Evolutionary conservation across 2,797 vertebrate species (phyloP), one percentile per base, ranked within the genome.

Genomic region (Microtus agrestis): DNA sequence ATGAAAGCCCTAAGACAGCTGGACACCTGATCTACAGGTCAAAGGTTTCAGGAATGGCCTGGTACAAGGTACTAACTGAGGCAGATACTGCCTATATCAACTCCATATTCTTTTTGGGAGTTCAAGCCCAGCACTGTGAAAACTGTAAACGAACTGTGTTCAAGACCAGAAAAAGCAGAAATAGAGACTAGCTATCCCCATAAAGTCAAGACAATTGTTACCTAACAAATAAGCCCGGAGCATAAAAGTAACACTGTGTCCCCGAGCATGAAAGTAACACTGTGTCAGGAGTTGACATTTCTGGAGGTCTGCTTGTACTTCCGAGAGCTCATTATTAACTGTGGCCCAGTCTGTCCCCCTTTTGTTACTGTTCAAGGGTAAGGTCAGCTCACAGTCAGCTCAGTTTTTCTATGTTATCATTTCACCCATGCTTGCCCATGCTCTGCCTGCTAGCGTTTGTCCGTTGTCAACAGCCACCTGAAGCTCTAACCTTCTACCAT

Each of bases 151-250:
- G 10, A 86, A 48, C 76, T 54, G 19, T 40, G 29, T 74, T 95
- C 56, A 43, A 82, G 81, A 93, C 67, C 59, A 93, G 71, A 86
- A 95, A 94, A 78, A 65, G 77, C 34, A 79, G 61, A 94, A 93
- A 74, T 10, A 89, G 27, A 71, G 54, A 40, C 15, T 31, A 77
- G 25, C n/a, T 97, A 79, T 96, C 48, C 56, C n/a, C 17, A 63
- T 21, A 81, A 79, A 29, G 34, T 40, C 34, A 89, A 54, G 59
- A 40, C 31, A 76, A 34, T 77, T 92, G 43, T 78, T 79, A 93
- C 43, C 31, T 29, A 77, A 96, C 25, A 69, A 56, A 78, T 23
- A 79, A 73, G 61, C 43, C 69, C 59, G 86, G 85, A 88, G 81
- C 14, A 51, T 12, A 88, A 80, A 84, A 89, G 40, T 37, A 79